These are phyloP conservation scores for Colletes collaris DNA, from an alignment of 2,888 invertebrate genomes.

Conservation along the genomic window DNA sequence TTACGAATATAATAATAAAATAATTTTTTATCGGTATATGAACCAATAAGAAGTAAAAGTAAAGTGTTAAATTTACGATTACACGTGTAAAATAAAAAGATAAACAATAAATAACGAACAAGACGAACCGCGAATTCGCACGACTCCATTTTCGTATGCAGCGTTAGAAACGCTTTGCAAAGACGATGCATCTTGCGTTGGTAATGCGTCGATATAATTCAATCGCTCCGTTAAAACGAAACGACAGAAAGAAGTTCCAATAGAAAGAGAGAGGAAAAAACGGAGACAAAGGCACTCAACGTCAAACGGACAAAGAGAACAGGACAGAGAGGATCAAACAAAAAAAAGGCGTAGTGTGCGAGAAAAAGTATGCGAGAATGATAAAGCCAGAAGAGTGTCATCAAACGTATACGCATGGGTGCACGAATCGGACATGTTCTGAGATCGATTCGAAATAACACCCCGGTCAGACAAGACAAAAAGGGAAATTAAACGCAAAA, in stretches of 20 bases:
- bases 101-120: too few species aligned
- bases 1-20: too few species aligned
- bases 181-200: not conserved
- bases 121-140: not conserved
- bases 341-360: not conserved
- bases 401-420: not conserved
- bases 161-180: constrained; percentile 10
- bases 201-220: constrained; percentile 8
- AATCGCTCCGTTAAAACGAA: constrained; percentile 9
- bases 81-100: too few species aligned
- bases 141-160: constrained; percentile 17
- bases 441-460: constrained; percentile 27
- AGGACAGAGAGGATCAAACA: not conserved
- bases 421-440: constrained; percentile 18
- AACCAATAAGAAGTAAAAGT: not conserved
- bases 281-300: constrained; percentile 36
- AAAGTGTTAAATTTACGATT: too few species aligned
- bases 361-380: not conserved
- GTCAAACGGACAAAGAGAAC: constrained; percentile 12
- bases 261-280: constrained; percentile 1
- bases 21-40: not conserved
- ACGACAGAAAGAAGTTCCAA: not conserved
- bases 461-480: not conserved
- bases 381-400: not conserved
- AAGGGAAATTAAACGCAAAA: not conserved